Percentiles rank a stretch among this genome's conserved stretches.
These are phyloP conservation scores for Tringa solitaria DNA, from an alignment of 2,113 vertebrate species.

Conservation along the genomic window DNA sequence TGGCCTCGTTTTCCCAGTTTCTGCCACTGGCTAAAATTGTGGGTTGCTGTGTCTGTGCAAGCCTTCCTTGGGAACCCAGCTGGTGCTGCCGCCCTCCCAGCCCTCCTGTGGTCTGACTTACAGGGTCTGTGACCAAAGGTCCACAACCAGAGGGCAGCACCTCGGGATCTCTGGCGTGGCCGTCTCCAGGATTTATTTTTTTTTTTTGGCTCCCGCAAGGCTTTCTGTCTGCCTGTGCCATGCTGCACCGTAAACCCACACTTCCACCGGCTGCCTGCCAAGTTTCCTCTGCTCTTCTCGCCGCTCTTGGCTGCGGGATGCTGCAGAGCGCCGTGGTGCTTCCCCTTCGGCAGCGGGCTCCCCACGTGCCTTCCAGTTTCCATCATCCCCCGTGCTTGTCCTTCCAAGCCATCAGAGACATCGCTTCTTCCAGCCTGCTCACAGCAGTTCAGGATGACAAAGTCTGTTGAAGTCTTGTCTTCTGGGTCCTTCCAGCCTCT, in stretches of 20 bases:
- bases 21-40: background rate
- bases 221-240: background rate
- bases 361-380: background rate
- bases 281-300: background rate
- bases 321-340: background rate
- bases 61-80: rapidly evolving
- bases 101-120: background rate
- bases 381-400: background rate
- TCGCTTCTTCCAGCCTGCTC: background rate
- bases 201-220: background rate
- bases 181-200: background rate
- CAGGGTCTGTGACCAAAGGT: rapidly evolving
- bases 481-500: background rate
- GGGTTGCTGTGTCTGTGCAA: background rate
- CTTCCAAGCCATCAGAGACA: background rate
- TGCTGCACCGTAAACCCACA: background rate
- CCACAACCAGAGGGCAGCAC: background rate
- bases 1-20: background rate
- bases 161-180: rapidly evolving
- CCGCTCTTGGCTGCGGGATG: background rate
- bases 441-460: background rate
- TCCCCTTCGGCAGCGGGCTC: rapidly evolving
- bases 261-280: background rate
- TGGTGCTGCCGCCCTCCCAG: background rate
- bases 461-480: background rate